A percentile compares a stretch with the other conserved stretches of the same genome.
These are phyloP conservation scores for Zaprionus kolodkinae DNA, from an alignment of 1,140 invertebrate genomes.

Conservation along the genomic window DNA sequence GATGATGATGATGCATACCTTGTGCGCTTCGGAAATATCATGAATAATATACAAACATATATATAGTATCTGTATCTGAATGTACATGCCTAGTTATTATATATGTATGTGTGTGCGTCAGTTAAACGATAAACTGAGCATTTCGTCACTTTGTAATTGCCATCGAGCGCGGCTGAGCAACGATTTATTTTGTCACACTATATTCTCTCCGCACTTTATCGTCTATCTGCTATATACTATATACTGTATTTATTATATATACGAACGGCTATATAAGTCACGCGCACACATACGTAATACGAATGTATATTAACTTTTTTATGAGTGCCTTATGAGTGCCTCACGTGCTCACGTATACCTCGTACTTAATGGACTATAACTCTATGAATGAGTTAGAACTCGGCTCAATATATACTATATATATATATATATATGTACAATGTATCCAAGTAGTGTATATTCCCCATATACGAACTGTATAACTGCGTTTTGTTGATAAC, in stretches of 20 bases:
- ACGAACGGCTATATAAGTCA: constrained; percentile 25
- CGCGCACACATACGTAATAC: constrained; percentile 14
- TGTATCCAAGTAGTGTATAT: constrained; percentile 1
- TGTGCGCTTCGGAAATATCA: constrained; percentile 43
- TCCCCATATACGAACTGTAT: constrained; percentile 6
- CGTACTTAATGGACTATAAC: constrained; percentile 21
- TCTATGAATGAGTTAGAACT: constrained; percentile 17
- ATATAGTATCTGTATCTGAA: constrained; percentile 1
- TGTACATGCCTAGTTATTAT: constrained; percentile 17
- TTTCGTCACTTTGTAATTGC: constrained; percentile 52
- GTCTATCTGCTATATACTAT: neutral
- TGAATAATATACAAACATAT: constrained; percentile 31
- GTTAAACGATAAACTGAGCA: constrained; percentile 34
- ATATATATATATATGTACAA: constrained; percentile 12
- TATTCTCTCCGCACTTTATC: constrained; percentile 5
- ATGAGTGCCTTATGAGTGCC: constrained; percentile 4
- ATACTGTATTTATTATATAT: no score
- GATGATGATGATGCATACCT: constrained; percentile 45
- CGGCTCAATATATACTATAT: constrained; percentile 13
- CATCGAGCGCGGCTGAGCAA: constrained; percentile 30
- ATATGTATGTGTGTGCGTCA: neutral
- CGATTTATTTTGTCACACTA: constrained; percentile 32
- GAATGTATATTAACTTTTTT: constrained; percentile 8
- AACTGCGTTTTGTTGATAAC: neutral
- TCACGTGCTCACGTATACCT: constrained; percentile 36